Evolutionary conservation across 2,113 vertebrate genomes (phyloP).

Genomic region (Uropsilus gracilis): DNA sequence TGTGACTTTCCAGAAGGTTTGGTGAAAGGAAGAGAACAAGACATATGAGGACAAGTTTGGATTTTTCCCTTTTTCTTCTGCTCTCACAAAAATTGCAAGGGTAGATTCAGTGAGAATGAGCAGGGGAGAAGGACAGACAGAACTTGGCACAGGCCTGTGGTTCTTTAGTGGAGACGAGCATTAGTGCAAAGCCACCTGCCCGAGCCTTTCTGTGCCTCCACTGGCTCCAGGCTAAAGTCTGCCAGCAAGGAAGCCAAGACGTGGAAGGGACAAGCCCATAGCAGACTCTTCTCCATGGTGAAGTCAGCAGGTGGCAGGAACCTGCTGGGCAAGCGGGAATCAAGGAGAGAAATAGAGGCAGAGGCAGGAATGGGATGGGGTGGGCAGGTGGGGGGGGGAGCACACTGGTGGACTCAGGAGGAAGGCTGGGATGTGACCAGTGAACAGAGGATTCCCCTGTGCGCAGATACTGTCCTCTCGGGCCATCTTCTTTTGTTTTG

Average conservation of each 20-base stretch:
- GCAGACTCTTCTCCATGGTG: not conserved
- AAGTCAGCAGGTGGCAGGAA: not conserved
- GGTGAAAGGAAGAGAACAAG: not conserved
- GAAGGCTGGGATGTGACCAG: no score
- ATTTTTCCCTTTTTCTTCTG: not conserved
- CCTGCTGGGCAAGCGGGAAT: no score
- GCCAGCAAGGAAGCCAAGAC: not conserved
- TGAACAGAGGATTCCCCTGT: no score
- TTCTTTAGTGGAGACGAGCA: not conserved
- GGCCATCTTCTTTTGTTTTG: no score
- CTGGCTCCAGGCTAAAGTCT: not conserved
- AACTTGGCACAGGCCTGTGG: fast-evolving
- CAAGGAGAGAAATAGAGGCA: not conserved
- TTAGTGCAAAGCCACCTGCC: not conserved
- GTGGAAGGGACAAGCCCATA: fast-evolving
- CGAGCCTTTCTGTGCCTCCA: not conserved
- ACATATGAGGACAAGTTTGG: not conserved
- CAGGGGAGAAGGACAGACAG: not conserved
- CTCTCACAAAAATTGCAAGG: not conserved
- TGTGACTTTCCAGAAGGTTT: not conserved
- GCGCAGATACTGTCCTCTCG: no score
- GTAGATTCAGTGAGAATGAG: not conserved
- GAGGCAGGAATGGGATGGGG: not conserved
- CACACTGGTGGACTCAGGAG: no score
- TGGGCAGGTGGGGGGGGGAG: not conserved